These are phyloP conservation scores for Varecia variegata DNA, from an alignment of 2,797 vertebrate species.

Conservation along the genomic window DNA sequence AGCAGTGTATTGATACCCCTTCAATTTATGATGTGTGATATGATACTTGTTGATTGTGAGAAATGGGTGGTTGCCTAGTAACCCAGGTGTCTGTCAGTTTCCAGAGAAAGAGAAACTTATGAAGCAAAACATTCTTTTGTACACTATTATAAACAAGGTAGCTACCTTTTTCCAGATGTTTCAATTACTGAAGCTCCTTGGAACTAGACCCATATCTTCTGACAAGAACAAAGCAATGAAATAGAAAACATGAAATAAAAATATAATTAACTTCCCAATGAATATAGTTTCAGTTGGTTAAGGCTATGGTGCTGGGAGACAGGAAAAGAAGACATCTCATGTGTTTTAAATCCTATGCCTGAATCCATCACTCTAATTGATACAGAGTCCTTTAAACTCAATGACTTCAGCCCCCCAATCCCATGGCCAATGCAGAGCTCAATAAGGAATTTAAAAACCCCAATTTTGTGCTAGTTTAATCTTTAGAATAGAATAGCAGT, in stretches of 20 bases:
- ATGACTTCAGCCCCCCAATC: background rate
- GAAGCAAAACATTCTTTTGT: background rate
- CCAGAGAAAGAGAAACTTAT: background rate
- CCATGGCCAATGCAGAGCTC: background rate
- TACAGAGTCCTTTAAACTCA: background rate
- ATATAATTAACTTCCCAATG: background rate
- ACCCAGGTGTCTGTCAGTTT: background rate
- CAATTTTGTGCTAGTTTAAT: background rate
- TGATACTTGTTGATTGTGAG: background rate
- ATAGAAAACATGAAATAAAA: background rate
- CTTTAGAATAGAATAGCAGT: background rate
- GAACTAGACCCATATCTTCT: background rate
- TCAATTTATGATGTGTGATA: background rate
- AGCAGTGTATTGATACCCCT: background rate
- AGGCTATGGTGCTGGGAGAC: background rate
- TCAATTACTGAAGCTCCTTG: background rate
- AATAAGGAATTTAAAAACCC: background rate
- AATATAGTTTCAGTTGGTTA: background rate
- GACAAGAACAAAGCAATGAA: background rate
- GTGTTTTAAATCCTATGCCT: background rate
- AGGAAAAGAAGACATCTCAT: background rate
- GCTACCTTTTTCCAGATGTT: background rate
- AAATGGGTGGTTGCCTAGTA: constrained; percentile 36
- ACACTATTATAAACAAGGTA: background rate
- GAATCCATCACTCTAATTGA: background rate